These are phyloP conservation scores for Pedionomus torquatus DNA, from an alignment of 2,113 vertebrate genomes.

Conservation along the genomic window DNA sequence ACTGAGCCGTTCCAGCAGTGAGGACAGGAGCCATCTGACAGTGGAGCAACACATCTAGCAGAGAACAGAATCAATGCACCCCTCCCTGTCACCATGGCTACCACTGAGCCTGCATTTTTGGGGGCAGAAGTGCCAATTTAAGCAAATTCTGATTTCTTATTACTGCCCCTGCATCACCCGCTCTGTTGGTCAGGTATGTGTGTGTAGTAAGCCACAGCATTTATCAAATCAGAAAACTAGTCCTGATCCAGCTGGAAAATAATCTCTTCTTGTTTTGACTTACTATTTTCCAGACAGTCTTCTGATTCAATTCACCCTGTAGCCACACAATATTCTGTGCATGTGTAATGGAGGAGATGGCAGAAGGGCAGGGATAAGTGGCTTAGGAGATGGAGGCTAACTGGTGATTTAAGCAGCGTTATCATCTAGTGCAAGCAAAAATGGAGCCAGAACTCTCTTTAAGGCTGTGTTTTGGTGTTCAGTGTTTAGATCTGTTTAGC, in stretches of 20 bases:
- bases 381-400: not conserved
- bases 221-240: not conserved
- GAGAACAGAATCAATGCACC: not conserved
- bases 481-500: not conserved
- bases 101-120: not conserved
- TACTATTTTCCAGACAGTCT: not conserved
- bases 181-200: not conserved
- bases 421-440: not conserved
- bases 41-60: not conserved
- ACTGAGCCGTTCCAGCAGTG: not conserved
- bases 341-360: not conserved
- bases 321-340: not conserved
- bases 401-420: not conserved
- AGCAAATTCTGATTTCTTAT: constrained; percentile 33
- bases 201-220: not conserved
- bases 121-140: constrained; percentile 47
- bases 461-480: not conserved
- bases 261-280: not conserved
- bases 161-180: not conserved
- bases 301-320: not conserved
- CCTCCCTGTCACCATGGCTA: constrained; percentile 56
- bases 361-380: not conserved
- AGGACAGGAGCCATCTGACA: not conserved
- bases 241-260: constrained; percentile 2
- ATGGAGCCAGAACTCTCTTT: not conserved